Evolutionary conservation across 2,888 invertebrate genomes (phyloP), one percentile per base, ranked within the genome.

Genomic region (Sarcophaga carnaria): DNA sequence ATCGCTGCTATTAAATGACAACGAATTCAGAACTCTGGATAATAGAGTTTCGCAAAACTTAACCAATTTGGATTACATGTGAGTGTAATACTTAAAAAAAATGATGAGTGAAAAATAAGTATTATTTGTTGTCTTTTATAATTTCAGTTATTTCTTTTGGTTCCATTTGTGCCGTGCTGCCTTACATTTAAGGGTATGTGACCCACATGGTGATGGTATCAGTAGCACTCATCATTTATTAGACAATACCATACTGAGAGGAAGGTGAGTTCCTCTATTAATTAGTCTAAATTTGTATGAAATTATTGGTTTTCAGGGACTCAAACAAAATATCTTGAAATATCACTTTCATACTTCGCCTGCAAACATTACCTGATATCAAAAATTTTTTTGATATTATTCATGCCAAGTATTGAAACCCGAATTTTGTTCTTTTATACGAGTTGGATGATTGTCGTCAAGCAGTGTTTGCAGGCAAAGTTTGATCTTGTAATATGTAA

Each of bases 201-300:
- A 94, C 88, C 95, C 95, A 1, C 94, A 94, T 89, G 94, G 95
- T 37, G 95, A 95, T 90, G 95, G 95, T 25, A 95, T 95, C 88
- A 95, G 95, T 84, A 94, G 94, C 89, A 94, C 94, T 47, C 93
- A 94, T 85, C 95, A 95, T 90, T 92, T 95, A 75, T 91, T 95
- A 90, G 95, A 95, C 90, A 95, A 94, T 90, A 92, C 94, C n/a
- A 91, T 95, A 37, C 90, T 95, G 45, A 91, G 95, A 76, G 93
- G 93, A 83, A 94, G 95, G 95, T 95, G 88, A 91, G 90, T 79
- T 20, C 20, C 20, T 1, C 1, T 20, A 20, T 20, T 20, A 20
- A 20, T 20, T 20, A 20, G 20, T 20, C 1, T 20, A 20, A 20
- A 20, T 20, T 20, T 0, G 20, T 20, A 37, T 37, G 8, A 37